A percentile compares a stretch with the other conserved stretches of the same genome.
These are phyloP conservation scores for Hipposideros armiger DNA, from an alignment of 2,113 vertebrate genomes.

Conservation along the genomic window DNA sequence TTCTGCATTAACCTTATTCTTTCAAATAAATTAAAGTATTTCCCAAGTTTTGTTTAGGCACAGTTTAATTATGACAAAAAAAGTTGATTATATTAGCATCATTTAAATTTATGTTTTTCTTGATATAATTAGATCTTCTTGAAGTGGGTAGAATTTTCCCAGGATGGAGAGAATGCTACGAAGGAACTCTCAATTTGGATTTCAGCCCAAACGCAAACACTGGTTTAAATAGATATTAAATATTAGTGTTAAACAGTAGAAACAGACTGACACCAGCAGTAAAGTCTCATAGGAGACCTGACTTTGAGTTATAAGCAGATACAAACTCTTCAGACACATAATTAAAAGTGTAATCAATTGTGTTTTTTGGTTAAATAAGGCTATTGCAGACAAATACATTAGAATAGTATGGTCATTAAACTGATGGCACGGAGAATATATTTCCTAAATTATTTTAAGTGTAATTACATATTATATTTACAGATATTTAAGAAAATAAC, in stretches of 20 bases:
- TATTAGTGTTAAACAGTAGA: slow-evolving; percentile 48
- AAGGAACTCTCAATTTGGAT: not conserved
- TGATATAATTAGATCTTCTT: slow-evolving; percentile 38
- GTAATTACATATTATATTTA: slow-evolving; percentile 22
- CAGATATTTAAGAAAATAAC: not conserved
- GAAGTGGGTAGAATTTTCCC: not conserved
- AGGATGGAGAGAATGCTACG: not conserved
- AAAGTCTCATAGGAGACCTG: slow-evolving; percentile 64
- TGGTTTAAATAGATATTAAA: slow-evolving; percentile 64
- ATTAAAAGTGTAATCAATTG: slow-evolving; percentile 80
- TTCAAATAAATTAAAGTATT: not conserved
- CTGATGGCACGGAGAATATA: not conserved
- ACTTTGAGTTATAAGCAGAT: slow-evolving; percentile 68
- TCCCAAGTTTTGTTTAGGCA: not conserved
- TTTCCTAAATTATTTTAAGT: slow-evolving; percentile 49
- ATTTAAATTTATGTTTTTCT: not conserved
- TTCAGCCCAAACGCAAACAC: slow-evolving; percentile 36
- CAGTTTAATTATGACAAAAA: not conserved
- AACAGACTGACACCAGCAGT: slow-evolving; percentile 55
- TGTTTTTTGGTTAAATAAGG: not conserved
- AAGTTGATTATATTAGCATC: not conserved
- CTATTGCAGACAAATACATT: not conserved
- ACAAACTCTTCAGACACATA: slow-evolving; percentile 79
- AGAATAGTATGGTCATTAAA: slow-evolving; percentile 22
- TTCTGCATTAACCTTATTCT: not conserved